phyloP scores from a whole-genome alignment of 2,797 vertebrate genomes.

The Etheostoma nigrum region DNA sequence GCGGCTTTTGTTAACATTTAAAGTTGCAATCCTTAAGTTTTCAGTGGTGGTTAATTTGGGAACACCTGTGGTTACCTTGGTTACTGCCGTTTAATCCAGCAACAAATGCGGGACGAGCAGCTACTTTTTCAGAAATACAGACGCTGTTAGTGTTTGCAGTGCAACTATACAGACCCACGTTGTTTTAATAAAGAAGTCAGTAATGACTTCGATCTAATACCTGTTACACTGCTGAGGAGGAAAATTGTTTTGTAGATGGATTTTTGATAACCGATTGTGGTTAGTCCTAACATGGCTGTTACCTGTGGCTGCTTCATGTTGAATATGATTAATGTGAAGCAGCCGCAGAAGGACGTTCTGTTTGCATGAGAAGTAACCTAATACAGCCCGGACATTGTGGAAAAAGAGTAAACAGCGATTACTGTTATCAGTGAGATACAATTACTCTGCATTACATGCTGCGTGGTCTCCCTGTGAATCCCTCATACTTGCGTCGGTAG shows the following conservation, averaged over 20 bases:
- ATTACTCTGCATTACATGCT: neutral
- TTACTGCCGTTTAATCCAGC: no score
- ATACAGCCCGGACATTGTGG: neutral
- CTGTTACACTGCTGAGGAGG: neutral
- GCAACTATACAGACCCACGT: neutral
- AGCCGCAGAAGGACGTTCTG: neutral
- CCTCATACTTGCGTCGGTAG: neutral
- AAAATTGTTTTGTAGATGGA: neutral
- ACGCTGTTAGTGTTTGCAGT: neutral
- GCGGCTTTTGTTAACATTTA: no score
- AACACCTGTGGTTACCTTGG: no score
- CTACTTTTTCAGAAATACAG: slow-evolving; percentile 1
- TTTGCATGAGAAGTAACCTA: neutral
- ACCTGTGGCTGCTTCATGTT: neutral
- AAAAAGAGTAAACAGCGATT: neutral
- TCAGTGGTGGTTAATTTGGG: no score
- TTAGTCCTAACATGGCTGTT: neutral
- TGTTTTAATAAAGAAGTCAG: neutral
- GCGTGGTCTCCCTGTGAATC: neutral
- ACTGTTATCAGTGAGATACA: neutral
- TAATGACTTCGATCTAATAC: neutral
- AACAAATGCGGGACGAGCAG: neutral
- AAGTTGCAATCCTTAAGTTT: neutral
- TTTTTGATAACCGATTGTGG: neutral
- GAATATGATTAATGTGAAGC: neutral